These are phyloP conservation scores for Coptotermes formosanus DNA, from an alignment of 1,140 invertebrate species.

Conservation along the genomic window DNA sequence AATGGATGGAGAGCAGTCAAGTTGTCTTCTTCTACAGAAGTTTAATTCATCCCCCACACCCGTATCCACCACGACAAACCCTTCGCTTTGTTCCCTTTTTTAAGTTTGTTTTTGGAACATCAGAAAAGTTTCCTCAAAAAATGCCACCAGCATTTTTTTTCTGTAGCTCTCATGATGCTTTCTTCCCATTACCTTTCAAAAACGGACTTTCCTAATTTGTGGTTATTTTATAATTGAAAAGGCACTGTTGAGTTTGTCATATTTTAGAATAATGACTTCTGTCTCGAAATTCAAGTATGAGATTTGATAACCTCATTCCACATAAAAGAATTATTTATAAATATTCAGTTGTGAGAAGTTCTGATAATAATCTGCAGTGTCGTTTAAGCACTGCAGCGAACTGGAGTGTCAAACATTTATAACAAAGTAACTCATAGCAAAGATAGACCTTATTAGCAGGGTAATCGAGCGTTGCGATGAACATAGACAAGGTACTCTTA, in stretches of 20 bases:
- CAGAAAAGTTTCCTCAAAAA: constrained; percentile 4
- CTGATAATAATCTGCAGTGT: no score
- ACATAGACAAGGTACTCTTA: no score
- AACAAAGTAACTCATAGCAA: no score
- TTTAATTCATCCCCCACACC: background rate
- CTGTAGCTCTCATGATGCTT: background rate
- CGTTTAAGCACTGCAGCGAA: no score
- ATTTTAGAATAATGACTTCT: background rate
- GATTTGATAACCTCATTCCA: no score
- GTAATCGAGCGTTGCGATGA: no score
- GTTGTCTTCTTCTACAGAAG: background rate
- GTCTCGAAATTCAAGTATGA: no score
- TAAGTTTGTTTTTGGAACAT: background rate
- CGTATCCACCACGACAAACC: background rate
- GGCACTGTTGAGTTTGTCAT: background rate
- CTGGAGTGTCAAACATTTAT: no score
- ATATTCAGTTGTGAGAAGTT: no score
- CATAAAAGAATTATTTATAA: no score
- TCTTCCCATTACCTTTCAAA: background rate
- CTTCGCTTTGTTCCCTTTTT: background rate
- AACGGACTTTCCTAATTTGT: background rate
- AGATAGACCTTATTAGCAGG: no score
- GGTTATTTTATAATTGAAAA: background rate
- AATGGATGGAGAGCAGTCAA: background rate
- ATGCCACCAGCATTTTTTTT: background rate